Percentiles rank a stretch among this genome's conserved stretches.
These are phyloP conservation scores for Brachionus angularis DNA, from an alignment of 1,140 invertebrate genomes.

Conservation along the genomic window DNA sequence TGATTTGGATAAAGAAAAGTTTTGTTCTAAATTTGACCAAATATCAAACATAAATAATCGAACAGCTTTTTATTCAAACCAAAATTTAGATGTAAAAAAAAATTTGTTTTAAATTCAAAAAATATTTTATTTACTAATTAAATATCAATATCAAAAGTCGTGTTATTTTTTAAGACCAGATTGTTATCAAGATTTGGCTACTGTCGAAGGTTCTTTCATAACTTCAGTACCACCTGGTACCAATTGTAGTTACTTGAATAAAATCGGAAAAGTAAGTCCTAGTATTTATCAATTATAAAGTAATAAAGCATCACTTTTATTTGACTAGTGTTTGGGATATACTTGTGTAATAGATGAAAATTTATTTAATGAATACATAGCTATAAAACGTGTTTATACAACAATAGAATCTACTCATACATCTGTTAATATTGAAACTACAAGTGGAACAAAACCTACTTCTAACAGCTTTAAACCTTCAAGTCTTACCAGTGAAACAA, in stretches of 20 bases:
- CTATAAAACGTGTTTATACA: too few species aligned
- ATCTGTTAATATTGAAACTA: too few species aligned
- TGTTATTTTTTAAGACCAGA: neutral
- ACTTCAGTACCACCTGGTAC: slow-evolving; percentile 18
- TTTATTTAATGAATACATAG: neutral
- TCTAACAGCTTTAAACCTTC: too few species aligned
- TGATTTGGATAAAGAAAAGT: neutral
- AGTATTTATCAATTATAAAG: neutral
- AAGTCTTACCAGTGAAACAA: too few species aligned
- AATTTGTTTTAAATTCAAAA: neutral
- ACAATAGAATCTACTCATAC: too few species aligned
- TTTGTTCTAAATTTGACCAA: slow-evolving; percentile 14
- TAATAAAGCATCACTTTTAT: neutral
- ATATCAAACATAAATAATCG: neutral
- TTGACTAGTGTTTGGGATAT: slow-evolving; percentile 8
- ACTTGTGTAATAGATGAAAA: slow-evolving; percentile 22
- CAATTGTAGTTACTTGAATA: neutral
- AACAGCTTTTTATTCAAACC: neutral
- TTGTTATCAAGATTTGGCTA: neutral
- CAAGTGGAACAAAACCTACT: too few species aligned
- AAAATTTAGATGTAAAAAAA: neutral
- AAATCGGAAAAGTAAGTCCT: slow-evolving; percentile 11
- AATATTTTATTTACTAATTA: neutral
- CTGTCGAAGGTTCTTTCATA: neutral
- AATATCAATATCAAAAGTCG: neutral